Evolutionary conservation across 2,888 invertebrate genomes (phyloP).

Genomic region (Anarsia innoxiella): DNA sequence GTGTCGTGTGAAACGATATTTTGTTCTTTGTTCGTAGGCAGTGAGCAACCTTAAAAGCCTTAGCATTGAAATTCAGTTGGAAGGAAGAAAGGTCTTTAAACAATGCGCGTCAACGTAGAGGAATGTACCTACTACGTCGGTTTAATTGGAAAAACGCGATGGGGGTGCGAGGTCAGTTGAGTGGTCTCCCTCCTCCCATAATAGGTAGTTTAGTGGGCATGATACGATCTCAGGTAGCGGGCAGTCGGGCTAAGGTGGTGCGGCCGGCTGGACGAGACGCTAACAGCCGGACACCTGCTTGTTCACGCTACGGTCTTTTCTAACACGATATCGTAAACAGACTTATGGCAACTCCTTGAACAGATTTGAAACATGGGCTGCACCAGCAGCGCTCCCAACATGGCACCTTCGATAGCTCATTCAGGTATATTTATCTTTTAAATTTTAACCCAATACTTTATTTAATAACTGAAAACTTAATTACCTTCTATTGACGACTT

Average conservation of each 20-base stretch:
- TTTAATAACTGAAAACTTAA: no score
- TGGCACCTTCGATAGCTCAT: conserved; percentile 35
- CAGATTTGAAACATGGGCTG: conserved; percentile 58
- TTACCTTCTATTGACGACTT: no score
- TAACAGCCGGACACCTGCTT: background rate
- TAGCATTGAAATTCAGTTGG: conserved; percentile 21
- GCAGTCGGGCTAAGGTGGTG: conserved; percentile 51
- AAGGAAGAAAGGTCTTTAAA: conserved; percentile 35
- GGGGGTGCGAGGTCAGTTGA: conserved; percentile 73
- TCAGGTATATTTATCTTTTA: no score
- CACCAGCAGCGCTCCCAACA: conserved; percentile 61
- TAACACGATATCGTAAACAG: conserved; percentile 2
- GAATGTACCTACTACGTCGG: conserved; percentile 52
- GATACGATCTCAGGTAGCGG: conserved; percentile 56
- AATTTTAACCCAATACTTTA: no score
- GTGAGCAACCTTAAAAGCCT: conserved; percentile 9
- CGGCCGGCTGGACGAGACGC: conserved; percentile 36
- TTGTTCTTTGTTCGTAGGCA: conserved; percentile 1
- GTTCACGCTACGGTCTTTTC: background rate
- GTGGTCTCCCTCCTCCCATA: conserved; percentile 66
- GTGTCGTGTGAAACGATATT: no score
- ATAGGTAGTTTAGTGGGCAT: conserved; percentile 42
- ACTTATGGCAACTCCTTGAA: conserved; percentile 26
- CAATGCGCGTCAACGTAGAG: conserved; percentile 58
- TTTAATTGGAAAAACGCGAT: conserved; percentile 73